A percentile compares a stretch with the other conserved stretches of the same genome.
These are phyloP conservation scores for Alentia gelatinosa DNA, from an alignment of 2,888 invertebrate genomes.

Conservation along the genomic window DNA sequence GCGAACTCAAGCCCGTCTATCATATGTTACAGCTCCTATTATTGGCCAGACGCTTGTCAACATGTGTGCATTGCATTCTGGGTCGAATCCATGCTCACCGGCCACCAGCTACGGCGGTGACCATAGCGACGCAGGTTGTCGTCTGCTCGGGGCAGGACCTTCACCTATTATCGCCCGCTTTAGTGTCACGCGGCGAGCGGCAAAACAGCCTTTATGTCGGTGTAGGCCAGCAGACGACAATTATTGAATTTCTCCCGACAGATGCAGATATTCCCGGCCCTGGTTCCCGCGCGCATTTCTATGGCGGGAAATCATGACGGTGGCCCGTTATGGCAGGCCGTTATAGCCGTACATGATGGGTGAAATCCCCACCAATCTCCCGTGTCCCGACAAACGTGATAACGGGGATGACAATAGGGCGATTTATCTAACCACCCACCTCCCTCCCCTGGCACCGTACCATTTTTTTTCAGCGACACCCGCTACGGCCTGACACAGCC, in stretches of 20 bases:
- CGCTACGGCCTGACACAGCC: not conserved
- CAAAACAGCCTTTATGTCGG: not conserved
- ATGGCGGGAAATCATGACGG: not conserved
- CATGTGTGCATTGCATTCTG: constrained; percentile 23
- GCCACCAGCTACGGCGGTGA: not conserved
- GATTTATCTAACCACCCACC: not conserved
- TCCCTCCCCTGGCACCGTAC: not conserved
- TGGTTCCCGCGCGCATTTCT: not conserved
- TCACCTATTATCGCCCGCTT: not conserved
- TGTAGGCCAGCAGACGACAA: not conserved
- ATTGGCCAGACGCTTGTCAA: not conserved
- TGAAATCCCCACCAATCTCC: not conserved
- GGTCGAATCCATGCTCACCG: not conserved
- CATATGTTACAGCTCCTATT: not conserved
- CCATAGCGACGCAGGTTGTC: not conserved
- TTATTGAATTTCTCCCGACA: constrained; percentile 8
- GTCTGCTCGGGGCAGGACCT: not conserved
- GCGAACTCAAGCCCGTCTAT: not conserved
- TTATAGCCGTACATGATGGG: not conserved
- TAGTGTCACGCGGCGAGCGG: not conserved
- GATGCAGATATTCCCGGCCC: not conserved
- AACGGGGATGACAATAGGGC: not conserved
- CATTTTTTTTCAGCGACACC: not conserved
- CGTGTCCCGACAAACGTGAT: not conserved
- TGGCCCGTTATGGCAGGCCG: not conserved